Base-by-base conservation (phyloP, 2,888 invertebrate genomes). In the Pterobdella sp. region DNA sequence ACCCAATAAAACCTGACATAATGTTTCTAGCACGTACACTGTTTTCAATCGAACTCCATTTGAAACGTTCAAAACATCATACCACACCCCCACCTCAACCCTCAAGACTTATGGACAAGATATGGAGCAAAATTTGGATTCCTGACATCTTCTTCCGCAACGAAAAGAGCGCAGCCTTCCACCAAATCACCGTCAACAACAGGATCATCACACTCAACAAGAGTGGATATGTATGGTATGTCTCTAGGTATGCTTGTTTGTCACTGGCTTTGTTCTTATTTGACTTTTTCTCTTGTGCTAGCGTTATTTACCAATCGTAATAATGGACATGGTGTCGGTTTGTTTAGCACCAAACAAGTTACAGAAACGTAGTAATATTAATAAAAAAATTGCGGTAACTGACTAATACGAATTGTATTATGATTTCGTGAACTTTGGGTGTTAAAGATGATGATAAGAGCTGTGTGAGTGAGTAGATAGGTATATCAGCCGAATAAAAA, bases 91-190 rank as follows among this genome's bases (percentile, higher is more conserved):
- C 22, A 7, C 4, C 14, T 65, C 65, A 7, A 31, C 35, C 35
- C 65, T 34, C 7, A 4, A 60, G 74, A 35, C 56, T 74, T 52
- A 68, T 69, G 65, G 74, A 74, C 56, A 66, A 70, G 52, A 74
- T 70, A 32, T 75, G 75, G 74, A 69, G 75, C 26, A 37, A 77
- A 26, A 73, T 77, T 22, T 77, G 77, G 77, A 73, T 76, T 66
- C 77, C 77, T n/a, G 77, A 77, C 70, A 74, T 73, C 18, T 77
- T 75, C 72, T 77, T 77, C 71, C 72, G 76, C 37, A 78, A 78
- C 64, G 78, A 78, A 63, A 78, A 78, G 42, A 67, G 35, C 26
- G 77, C 77, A n/a, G 65, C 72, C 31, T 78, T 77, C 74, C 78
- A 78, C 68, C 60, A 74, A 26, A 73, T 78, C 26, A 78, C 77